phyloP scores from a whole-genome alignment of 2,888 invertebrate species.

The Drosophila diplacantha region DNA sequence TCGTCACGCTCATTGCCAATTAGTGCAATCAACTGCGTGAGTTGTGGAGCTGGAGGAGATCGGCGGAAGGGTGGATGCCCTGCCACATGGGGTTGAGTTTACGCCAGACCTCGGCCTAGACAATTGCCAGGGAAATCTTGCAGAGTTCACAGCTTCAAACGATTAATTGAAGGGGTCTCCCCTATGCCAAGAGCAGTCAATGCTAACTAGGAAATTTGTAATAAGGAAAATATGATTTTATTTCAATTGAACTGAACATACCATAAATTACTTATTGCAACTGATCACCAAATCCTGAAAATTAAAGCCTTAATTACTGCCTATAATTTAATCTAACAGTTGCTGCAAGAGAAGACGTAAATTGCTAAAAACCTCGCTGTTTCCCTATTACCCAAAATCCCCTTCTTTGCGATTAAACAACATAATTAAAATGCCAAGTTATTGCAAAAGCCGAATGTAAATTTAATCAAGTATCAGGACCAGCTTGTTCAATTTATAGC shows the following conservation, averaged over 20 bases:
- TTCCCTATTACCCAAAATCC: background rate
- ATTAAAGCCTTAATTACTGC: background rate
- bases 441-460: constrained; percentile 26
- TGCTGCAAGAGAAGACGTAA: background rate
- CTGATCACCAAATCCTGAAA: background rate
- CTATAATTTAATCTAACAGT: background rate
- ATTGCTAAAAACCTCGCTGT: background rate
- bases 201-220: background rate
- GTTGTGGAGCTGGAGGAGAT: constrained; percentile 2
- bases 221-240: background rate
- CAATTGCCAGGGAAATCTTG: constrained; percentile 53
- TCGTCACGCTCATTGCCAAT: constrained; percentile 52
- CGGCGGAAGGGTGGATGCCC: background rate
- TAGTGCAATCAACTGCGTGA: constrained; percentile 60
- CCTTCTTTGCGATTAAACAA: constrained; percentile 21
- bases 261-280: background rate
- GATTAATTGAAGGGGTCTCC: constrained; percentile 54
- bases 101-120: constrained; percentile 27
- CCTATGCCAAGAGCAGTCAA: background rate
- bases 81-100: constrained; percentile 8
- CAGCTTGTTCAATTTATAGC: constrained; percentile 33
- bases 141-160: constrained; percentile 66
- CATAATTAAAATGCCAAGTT: constrained; percentile 28
- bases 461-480: constrained; percentile 30
- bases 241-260: background rate